Evolutionary conservation across 2,888 invertebrate genomes (phyloP), one percentile per base, ranked within the genome.

Genomic region (Trichogramma dendrolimi): DNA sequence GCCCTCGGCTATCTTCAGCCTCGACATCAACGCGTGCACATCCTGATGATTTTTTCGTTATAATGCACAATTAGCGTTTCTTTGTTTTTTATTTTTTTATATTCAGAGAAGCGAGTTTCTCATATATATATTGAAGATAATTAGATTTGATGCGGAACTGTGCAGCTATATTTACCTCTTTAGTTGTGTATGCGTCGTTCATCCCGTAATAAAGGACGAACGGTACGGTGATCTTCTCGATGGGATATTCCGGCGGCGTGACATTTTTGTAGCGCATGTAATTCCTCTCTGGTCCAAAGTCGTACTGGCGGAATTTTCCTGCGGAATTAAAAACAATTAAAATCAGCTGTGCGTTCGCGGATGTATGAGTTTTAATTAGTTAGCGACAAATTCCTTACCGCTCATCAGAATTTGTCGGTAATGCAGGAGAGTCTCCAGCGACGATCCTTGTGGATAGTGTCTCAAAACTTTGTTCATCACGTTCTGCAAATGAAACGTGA

Each of bases 181-280:
- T 67, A 11, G 71, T 72, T 49, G 69, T 64, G 54, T 69, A 69
- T 47, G 60, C 68, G 71, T 86, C 87, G 38, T 82, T 81, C 42
- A 79, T 76, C 46, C 82, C 83, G 67, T 80, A 82, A 71, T 82
- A 83, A n/a, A 85, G 67, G 6, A 81, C 78, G 7, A 82, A 76
- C 1, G 83, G 83, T n/a, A 78, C 75, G 11, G 79, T 80, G n/a
- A 83, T 75, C 64, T 75, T 78, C 5, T 77, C 73, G 49, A 83
- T 60, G 68, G 82, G 79, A 67, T 83, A 83, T 46, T 74, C 71
- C 5, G 83, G 83, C 10, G 83, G 82, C 0, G 64, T 71, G 56
- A 56, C 46, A 56, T 67, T 68, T 51, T 66, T 67, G 56, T 71
- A 72, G 38, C 63, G 68, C 42, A 67, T 53, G 11, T 64, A 65